Evolutionary conservation across 1,140 invertebrate species (phyloP).

Genomic region (Drosophila sechellia): DNA sequence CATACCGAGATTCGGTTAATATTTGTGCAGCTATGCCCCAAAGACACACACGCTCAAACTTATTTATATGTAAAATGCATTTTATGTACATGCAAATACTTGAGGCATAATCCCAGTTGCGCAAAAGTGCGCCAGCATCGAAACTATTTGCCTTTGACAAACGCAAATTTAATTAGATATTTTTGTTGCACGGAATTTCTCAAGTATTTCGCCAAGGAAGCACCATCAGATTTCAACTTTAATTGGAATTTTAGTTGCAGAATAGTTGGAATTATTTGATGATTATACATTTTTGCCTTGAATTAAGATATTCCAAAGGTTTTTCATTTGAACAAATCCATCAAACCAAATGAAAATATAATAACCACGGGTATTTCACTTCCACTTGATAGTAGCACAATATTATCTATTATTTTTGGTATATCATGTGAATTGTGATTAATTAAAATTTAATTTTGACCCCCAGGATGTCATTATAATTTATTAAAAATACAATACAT

Average conservation of each 20-base stretch:
- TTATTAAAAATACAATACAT: too few relatives aligned
- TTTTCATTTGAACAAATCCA: background rate
- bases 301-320: background rate
- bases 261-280: background rate
- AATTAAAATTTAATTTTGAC: too few relatives aligned
- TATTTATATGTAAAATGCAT: background rate
- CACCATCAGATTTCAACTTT: background rate
- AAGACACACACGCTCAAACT: conserved; percentile 7
- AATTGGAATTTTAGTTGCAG: conserved; percentile 18
- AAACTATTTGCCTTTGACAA: conserved; percentile 62
- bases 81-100: conserved; percentile 17
- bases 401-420: too few relatives aligned
- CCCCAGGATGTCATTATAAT: too few relatives aligned
- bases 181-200: conserved; percentile 28
- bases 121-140: conserved; percentile 19
- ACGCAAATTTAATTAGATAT: conserved; percentile 58
- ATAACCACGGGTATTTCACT: too few relatives aligned
- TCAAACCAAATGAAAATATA: too few relatives aligned
- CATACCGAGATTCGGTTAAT: conserved; percentile 30
- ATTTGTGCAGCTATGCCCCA: conserved; percentile 27
- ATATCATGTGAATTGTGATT: too few relatives aligned
- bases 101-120: conserved; percentile 23
- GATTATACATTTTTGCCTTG: background rate
- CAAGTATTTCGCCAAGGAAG: conserved; percentile 18
- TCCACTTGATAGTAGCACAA: too few relatives aligned